Conservation (phyloP, 2,888 invertebrate genomes). For the Eristalinus sepulchralis region DNA sequence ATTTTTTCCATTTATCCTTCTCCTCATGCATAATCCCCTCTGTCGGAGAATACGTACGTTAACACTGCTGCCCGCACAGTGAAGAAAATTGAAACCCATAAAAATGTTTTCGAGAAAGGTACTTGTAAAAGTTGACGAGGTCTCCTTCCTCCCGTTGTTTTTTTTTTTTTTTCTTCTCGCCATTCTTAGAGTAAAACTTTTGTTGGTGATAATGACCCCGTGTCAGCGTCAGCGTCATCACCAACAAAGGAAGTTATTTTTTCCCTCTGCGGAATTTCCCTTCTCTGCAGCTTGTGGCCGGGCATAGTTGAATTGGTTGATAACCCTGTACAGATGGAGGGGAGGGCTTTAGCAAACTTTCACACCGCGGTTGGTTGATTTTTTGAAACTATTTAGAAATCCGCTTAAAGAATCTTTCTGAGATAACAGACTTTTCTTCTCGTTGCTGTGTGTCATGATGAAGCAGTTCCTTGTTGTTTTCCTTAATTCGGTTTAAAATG, state of each 20-base stretch:
- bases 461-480: background rate
- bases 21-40: constrained; percentile 10
- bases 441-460: constrained; percentile 13
- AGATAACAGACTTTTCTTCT: constrained; percentile 28
- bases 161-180: background rate
- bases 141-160: constrained; percentile 3
- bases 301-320: constrained; percentile 30
- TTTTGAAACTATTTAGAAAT: constrained; percentile 42
- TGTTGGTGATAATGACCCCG: constrained; percentile 55
- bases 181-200: constrained; percentile 32
- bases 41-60: background rate
- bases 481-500: background rate
- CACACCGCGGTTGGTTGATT: constrained; percentile 36
- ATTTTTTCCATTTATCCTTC: constrained; percentile 32
- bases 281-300: constrained; percentile 3
- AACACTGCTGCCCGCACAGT: background rate
- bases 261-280: background rate
- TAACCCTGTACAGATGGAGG: constrained; percentile 31
- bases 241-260: constrained; percentile 32
- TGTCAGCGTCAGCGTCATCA: constrained; percentile 46
- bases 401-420: constrained; percentile 16
- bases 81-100: constrained; percentile 42
- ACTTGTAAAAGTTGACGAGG: constrained; percentile 42
- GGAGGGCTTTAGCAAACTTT: constrained; percentile 45
- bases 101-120: constrained; percentile 34